Evolutionary conservation across 2,888 invertebrate species (phyloP), one percentile per base, ranked within the genome.

Genomic region (Erannis defoliaria): DNA sequence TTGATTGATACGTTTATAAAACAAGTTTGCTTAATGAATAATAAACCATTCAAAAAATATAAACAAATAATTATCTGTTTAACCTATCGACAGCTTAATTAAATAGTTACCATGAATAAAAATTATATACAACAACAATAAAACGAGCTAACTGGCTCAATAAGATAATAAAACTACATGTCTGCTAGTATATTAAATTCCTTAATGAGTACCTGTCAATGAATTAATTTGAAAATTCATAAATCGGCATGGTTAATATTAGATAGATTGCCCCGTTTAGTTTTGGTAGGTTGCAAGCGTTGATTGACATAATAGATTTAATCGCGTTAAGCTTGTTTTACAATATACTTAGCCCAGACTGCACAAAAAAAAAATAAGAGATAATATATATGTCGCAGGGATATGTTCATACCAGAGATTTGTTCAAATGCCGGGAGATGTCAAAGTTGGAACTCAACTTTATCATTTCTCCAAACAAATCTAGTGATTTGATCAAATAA

Each of bases 151-250:
- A 53, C 40, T 35, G 16, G 8, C 29, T 23, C 1, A 16, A 48
- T 18, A 40, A 40, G 31, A 54, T 37, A 49, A 60, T 54, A 57
- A 64, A 61, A 43, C 37, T 33, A 45, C 37, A 40, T n/a, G 38
- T 45, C 42, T 55, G 45, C 55, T 49, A 31, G 33, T 62, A 58
- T 59, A 51, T 45, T 21, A 59, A 62, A 61, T 54, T 23, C 23
- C 43, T 46, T 61, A 63, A 66, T 60, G 33, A 62, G 48, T 50
- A 40, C 29, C 35, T 62, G 64, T 61, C 64, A 56, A 59, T 51
- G 46, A 57, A 60, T 60, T 66, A 64, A 66, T 66, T 56, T 57
- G 55, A 43, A 42, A 50, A 26, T 48, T 38, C 58, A 57, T 50
- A 53, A 42, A 60, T 64, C 57, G 55, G 21, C 35, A 18, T 40